Conservation (phyloP, 92 coral and sea anemone species). For the Umimayanthus chanpuru region DNA sequence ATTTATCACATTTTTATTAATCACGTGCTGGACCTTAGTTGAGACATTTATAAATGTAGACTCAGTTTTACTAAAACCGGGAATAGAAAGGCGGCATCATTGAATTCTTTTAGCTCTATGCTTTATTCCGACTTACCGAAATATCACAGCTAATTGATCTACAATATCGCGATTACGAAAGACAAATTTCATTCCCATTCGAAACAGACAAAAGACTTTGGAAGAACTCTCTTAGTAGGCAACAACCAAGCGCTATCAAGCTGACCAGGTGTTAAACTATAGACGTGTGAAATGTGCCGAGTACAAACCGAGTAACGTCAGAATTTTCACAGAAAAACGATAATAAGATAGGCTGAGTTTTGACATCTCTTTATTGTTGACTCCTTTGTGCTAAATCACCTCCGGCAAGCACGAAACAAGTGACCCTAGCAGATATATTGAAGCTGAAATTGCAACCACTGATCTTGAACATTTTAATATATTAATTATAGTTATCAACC, state of each 20-base stretch:
- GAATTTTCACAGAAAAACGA: background rate
- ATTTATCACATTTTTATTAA: too few species aligned
- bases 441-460: background rate
- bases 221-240: background rate
- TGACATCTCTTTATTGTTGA: background rate
- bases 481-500: slow-evolving; percentile 38
- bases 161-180: background rate
- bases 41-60: too few species aligned
- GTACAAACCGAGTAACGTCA: slow-evolving; percentile 15
- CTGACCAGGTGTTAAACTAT: background rate
- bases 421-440: slow-evolving; percentile 27
- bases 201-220: slow-evolving; percentile 15
- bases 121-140: slow-evolving; percentile 6
- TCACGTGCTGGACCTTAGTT: too few species aligned
- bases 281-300: background rate
- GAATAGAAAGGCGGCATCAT: background rate
- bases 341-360: background rate
- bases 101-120: background rate
- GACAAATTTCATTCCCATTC: background rate
- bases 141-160: slow-evolving; percentile 4
- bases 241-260: too few species aligned
- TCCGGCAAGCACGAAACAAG: slow-evolving; percentile 28
- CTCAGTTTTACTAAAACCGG: background rate
- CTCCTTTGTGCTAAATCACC: slow-evolving; percentile 20
- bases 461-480: slow-evolving; percentile 38